These are phyloP conservation scores for Tetranychus truncatus DNA, from an alignment of 2,888 invertebrate species.

Conservation along the genomic window DNA sequence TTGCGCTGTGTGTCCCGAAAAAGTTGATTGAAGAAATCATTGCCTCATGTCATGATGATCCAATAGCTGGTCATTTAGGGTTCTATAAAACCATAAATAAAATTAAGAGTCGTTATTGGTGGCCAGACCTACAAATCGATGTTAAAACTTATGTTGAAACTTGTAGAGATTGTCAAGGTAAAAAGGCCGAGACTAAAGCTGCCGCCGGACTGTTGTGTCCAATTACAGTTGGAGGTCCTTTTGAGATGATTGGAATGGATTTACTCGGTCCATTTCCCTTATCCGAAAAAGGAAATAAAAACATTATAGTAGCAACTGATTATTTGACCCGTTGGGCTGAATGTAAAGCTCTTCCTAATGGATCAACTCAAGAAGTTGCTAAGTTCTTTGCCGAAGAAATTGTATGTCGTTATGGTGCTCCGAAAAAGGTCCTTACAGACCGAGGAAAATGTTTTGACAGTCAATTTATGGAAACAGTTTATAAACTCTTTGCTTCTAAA, in stretches of 20 bases:
- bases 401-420: constrained; percentile 23
- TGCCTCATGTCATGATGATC: background rate
- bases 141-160: too few species aligned
- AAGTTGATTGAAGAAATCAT: background rate
- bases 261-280: constrained; percentile 23
- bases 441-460: too few species aligned
- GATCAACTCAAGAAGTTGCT: constrained; percentile 22
- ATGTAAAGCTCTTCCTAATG: constrained; percentile 21
- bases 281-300: constrained; percentile 20
- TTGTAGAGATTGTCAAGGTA: too few species aligned
- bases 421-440: too few species aligned
- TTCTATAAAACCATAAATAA: background rate
- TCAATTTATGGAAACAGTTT: too few species aligned
- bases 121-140: too few species aligned
- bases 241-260: constrained; percentile 10
- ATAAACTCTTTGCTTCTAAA: too few species aligned
- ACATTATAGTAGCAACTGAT: constrained; percentile 24
- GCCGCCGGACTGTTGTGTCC: background rate
- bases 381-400: constrained; percentile 23
- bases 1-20: background rate
- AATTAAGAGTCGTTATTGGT: background rate
- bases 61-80: constrained; percentile 9
- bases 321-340: constrained; percentile 24
- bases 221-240: constrained; percentile 2
- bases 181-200: too few species aligned